phyloP scores from a whole-genome alignment of 2,113 vertebrate species.

The Melanerpes formicivorus region DNA sequence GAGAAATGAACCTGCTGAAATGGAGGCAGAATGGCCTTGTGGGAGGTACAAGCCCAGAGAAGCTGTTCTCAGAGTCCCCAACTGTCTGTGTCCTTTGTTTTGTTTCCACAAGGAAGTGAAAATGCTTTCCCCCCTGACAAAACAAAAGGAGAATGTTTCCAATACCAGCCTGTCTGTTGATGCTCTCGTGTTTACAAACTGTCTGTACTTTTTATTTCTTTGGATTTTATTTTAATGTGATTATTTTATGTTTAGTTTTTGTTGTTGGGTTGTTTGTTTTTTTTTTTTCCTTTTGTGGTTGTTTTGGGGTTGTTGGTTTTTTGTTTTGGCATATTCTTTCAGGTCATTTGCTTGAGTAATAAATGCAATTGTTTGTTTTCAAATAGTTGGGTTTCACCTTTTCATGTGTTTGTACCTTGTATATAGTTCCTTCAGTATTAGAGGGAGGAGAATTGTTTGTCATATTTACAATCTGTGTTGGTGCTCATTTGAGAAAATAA shows the following conservation, averaged over 20 bases:
- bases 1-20: slow-evolving; percentile 12
- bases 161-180: slow-evolving; percentile 75
- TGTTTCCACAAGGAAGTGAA: slow-evolving; percentile 61
- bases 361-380: slow-evolving; percentile 76
- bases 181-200: slow-evolving; percentile 83
- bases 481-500: slow-evolving; percentile 89
- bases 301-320: background rate
- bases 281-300: background rate
- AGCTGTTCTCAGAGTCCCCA: slow-evolving; percentile 46
- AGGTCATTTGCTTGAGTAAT: slow-evolving; percentile 78
- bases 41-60: slow-evolving; percentile 58
- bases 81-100: slow-evolving; percentile 44
- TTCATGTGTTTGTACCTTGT: slow-evolving; percentile 75
- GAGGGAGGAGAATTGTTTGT: slow-evolving; percentile 79
- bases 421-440: slow-evolving; percentile 84
- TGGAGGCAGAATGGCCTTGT: slow-evolving; percentile 54
- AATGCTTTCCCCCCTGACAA: slow-evolving; percentile 58
- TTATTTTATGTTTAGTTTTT: background rate
- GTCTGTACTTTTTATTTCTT: slow-evolving; percentile 73
- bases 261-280: background rate
- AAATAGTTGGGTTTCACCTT: slow-evolving; percentile 69
- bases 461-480: slow-evolving; percentile 83
- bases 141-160: slow-evolving; percentile 70
- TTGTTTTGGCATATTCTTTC: slow-evolving; percentile 62
- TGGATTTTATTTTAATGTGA: slow-evolving; percentile 29